Conservation (phyloP, 2,113 vertebrate species). For the Haplochromis vanheusdeni region DNA sequence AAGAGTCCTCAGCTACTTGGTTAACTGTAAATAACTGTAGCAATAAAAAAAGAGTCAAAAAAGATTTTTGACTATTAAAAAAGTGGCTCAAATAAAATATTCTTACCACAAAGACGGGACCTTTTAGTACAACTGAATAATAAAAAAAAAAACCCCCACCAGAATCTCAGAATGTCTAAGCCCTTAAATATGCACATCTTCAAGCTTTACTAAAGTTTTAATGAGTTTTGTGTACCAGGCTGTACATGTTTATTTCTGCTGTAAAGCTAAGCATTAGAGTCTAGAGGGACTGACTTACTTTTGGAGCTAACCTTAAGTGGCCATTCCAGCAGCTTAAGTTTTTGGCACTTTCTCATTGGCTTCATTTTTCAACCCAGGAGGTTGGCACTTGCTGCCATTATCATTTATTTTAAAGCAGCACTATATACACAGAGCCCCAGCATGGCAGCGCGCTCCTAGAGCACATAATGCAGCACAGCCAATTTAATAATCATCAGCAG, state of each 20-base stretch:
- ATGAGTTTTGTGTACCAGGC: neutral
- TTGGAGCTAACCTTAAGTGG: neutral
- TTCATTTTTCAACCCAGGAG: neutral
- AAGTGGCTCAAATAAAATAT: neutral
- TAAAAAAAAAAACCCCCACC: accelerated
- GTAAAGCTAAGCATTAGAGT: neutral
- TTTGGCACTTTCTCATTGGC: neutral
- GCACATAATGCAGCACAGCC: neutral
- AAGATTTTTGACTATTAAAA: neutral
- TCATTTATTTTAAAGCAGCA: neutral
- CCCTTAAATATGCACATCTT: neutral
- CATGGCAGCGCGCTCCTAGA: neutral
- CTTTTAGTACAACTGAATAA: neutral
- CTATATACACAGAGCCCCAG: neutral
- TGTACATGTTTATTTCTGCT: neutral
- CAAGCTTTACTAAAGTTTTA: neutral
- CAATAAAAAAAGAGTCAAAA: neutral
- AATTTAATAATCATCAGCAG: neutral
- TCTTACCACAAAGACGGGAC: neutral
- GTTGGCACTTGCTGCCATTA: neutral
- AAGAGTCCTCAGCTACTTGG: neutral
- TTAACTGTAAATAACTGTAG: neutral
- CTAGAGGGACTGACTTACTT: neutral
- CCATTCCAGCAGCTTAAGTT: neutral
- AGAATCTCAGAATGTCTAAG: neutral